These are phyloP conservation scores for Aphelenchoides bicaudatus DNA, from an alignment of 2,888 invertebrate genomes.

Conservation along the genomic window DNA sequence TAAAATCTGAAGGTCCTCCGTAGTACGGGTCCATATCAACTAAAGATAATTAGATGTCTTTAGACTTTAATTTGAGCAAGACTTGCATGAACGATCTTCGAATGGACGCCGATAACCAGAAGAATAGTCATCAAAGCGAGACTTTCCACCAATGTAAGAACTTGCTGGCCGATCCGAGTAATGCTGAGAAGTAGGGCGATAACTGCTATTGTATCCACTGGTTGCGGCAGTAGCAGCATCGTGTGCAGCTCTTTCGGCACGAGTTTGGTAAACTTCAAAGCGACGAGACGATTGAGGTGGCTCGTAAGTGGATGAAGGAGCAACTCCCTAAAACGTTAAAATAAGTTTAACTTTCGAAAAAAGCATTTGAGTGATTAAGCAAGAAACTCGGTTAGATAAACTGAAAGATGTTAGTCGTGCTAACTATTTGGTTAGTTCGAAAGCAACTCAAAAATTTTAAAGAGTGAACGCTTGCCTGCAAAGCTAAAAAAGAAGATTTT, in stretches of 20 bases:
- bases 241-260: constrained; percentile 56
- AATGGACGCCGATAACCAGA: constrained; percentile 12
- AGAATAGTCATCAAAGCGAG: constrained; percentile 25
- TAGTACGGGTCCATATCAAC: too few species aligned
- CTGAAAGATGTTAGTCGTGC: too few species aligned
- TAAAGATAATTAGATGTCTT: too few species aligned
- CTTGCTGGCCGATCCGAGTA: constrained; percentile 33
- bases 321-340: not conserved
- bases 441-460: too few species aligned
- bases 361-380: not conserved
- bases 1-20: too few species aligned
- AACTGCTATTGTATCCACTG: constrained; percentile 8
- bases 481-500: too few species aligned
- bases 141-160: constrained; percentile 24
- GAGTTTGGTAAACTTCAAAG: constrained; percentile 58
- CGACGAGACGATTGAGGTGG: constrained; percentile 25
- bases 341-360: not conserved
- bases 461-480: too few species aligned
- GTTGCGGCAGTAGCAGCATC: constrained; percentile 21
- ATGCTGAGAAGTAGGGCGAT: constrained; percentile 4
- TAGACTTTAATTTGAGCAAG: too few species aligned
- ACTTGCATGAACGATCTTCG: constrained; percentile 3
- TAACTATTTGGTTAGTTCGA: too few species aligned
- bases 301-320: constrained; percentile 7
- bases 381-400: too few species aligned